These are phyloP conservation scores for Germaria angustata DNA, from an alignment of 2,888 invertebrate species.

Conservation along the genomic window DNA sequence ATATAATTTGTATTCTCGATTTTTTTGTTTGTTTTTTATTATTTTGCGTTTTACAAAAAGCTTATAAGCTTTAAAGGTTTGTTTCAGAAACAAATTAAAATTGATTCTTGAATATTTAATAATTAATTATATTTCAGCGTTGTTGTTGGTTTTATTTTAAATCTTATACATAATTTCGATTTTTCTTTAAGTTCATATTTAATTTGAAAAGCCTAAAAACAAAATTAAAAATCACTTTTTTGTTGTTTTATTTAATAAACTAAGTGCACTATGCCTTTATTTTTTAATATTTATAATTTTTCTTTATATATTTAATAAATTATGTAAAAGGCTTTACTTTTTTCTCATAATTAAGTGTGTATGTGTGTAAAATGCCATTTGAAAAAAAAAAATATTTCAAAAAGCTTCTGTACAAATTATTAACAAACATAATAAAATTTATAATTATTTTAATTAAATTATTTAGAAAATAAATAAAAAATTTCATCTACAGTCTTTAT, in stretches of 20 bases:
- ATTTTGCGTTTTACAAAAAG: slow-evolving; percentile 69
- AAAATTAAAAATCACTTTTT: slow-evolving; percentile 22
- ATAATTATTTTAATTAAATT: background rate
- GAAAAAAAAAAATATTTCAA: background rate
- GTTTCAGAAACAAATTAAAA: slow-evolving; percentile 61
- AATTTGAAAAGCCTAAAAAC: slow-evolving; percentile 21
- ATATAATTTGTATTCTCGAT: too few species aligned
- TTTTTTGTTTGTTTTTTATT: slow-evolving; percentile 54
- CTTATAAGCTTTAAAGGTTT: slow-evolving; percentile 69
- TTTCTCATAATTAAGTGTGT: background rate
- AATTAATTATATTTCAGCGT: slow-evolving; percentile 62
- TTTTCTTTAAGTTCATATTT: slow-evolving; percentile 23
- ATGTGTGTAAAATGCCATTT: background rate
- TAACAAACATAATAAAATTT: background rate
- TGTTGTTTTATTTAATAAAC: slow-evolving; percentile 41
- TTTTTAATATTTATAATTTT: background rate
- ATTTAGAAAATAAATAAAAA: background rate
- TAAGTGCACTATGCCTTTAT: slow-evolving; percentile 62
- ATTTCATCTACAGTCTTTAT: slow-evolving; percentile 75
- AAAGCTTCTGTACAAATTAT: background rate
- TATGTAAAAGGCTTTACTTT: slow-evolving; percentile 50
- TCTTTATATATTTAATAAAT: slow-evolving; percentile 22
- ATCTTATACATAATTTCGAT: background rate
- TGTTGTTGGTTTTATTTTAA: slow-evolving; percentile 29
- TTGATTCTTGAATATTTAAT: slow-evolving; percentile 34